These are phyloP conservation scores for Heliconius ethilla DNA, from an alignment of 2,888 invertebrate genomes.

Conservation along the genomic window DNA sequence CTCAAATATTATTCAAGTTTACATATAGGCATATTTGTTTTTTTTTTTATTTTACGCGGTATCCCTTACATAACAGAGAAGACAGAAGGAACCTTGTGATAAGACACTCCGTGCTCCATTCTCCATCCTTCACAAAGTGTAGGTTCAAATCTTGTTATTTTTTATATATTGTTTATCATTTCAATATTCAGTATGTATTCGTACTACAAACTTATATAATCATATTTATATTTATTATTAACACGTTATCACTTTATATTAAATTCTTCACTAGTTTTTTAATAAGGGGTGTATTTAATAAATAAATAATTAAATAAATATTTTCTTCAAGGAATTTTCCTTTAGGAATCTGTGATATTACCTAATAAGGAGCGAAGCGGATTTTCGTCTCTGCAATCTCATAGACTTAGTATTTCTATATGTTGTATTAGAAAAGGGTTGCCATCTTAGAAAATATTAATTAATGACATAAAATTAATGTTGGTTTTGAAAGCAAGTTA, in stretches of 20 bases:
- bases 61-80: neutral
- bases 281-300: neutral
- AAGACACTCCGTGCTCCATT: neutral
- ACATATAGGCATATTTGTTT: neutral
- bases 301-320: neutral
- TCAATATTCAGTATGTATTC: too few species aligned
- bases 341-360: constrained; percentile 80
- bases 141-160: too few species aligned
- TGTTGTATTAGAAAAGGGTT: constrained; percentile 16
- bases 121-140: too few species aligned
- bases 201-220: too few species aligned
- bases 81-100: neutral
- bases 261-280: constrained; percentile 14
- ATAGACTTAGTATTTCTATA: constrained; percentile 48
- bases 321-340: constrained; percentile 39
- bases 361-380: constrained; percentile 69
- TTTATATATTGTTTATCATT: too few species aligned
- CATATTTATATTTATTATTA: neutral
- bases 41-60: neutral
- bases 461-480: neutral
- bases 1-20: too few species aligned
- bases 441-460: constrained; percentile 11
- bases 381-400: constrained; percentile 56
- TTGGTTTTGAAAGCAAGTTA: neutral
- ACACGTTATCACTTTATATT: neutral